phyloP scores from a whole-genome alignment of 2,797 vertebrate genomes.

The Enoplosus armatus region DNA sequence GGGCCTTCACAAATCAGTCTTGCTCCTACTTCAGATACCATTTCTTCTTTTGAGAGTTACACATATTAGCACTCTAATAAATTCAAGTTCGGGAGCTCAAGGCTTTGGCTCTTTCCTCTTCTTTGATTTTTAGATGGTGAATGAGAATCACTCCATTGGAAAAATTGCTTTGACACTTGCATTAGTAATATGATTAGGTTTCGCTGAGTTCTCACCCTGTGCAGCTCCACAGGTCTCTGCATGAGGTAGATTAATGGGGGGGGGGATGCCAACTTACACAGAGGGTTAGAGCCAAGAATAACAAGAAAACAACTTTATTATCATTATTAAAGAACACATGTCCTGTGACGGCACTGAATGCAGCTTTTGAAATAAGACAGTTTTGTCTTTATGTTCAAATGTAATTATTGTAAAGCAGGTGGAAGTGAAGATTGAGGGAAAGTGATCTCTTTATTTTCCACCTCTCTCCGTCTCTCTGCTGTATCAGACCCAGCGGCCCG shows the following conservation, averaged over 20 bases:
- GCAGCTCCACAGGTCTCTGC: conserved; percentile 37
- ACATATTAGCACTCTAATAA: conserved; percentile 41
- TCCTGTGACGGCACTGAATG: neutral
- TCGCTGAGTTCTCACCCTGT: conserved; percentile 22
- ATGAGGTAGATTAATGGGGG: conserved; percentile 62
- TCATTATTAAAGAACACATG: neutral
- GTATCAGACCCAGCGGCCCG: conserved; percentile 36
- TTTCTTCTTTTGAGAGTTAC: conserved; percentile 31
- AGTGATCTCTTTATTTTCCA: conserved; percentile 13
- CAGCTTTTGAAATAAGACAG: conserved; percentile 8
- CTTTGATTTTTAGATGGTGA: conserved; percentile 42
- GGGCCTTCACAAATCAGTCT: conserved; percentile 42
- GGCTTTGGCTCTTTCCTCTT: conserved; percentile 15
- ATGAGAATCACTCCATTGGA: conserved; percentile 37
- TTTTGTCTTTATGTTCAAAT: neutral
- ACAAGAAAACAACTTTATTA: conserved; percentile 34
- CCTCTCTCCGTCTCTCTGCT: neutral
- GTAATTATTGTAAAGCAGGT: conserved; percentile 16
- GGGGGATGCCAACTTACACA: conserved; percentile 2
- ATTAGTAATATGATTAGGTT: conserved; percentile 56
- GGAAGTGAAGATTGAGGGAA: neutral
- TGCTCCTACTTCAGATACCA: conserved; percentile 37
- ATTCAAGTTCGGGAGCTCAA: conserved; percentile 32
- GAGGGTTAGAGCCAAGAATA: conserved; percentile 12
- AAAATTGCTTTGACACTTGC: conserved; percentile 59